phyloP scores from a whole-genome alignment of 2,888 invertebrate genomes.

The Rhimphoctona megacephalus region DNA sequence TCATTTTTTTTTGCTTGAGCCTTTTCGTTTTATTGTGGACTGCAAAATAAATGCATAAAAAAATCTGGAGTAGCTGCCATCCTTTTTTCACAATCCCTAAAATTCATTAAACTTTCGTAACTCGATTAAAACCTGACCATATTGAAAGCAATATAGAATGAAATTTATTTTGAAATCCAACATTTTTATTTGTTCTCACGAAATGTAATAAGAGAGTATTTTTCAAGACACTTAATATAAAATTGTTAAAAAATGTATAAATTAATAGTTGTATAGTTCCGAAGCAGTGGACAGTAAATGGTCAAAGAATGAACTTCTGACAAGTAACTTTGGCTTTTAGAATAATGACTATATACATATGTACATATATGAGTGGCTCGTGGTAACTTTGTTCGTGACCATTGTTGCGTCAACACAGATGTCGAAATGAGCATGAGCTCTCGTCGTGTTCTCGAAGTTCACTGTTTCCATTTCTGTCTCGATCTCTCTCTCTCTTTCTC shows the following conservation, averaged over 20 bases:
- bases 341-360: neutral
- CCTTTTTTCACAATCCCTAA: neutral
- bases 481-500: neutral
- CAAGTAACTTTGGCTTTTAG: neutral
- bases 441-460: constrained; percentile 8
- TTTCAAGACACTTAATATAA: neutral
- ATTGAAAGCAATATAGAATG: too few relatives aligned
- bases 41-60: neutral
- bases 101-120: neutral
- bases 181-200: neutral
- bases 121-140: neutral
- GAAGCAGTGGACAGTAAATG: neutral
- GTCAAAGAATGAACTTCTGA: neutral
- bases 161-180: neutral
- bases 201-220: neutral
- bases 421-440: constrained; percentile 77
- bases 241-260: neutral
- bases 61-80: neutral
- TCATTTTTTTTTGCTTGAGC: neutral
- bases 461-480: constrained; percentile 30
- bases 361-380: neutral
- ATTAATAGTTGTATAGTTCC: neutral
- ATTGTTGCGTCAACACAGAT: constrained; percentile 84
- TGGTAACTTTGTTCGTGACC: constrained; percentile 74
- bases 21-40: neutral